Base-by-base conservation (phyloP, 2,888 invertebrate species). In the Ectemnius continuus region DNA sequence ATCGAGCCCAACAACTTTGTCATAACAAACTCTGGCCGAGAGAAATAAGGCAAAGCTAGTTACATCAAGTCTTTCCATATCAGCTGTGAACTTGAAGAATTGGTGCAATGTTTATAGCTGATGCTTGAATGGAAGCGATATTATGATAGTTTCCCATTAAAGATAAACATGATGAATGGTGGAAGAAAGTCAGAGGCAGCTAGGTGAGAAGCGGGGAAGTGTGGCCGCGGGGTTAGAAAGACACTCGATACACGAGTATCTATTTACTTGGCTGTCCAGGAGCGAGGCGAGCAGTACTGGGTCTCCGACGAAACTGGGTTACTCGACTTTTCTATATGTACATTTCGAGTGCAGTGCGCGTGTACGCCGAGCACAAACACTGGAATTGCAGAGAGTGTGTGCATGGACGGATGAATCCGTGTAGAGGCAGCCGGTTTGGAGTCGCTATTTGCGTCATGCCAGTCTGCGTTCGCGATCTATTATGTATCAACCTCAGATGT, bases 401-500 rank as follows among this genome's bases (percentile, higher is more conserved):
- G 11, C 36, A 8, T 36, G 36, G n/a, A 59, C 59, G 47, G 11
- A 28, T 48, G 20, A 13, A 4, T 8, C 8, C 56, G 48, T 48
- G 46, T 67, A 63, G 72, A 45, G 52, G 16, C 52, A 16, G 52
- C n/a, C 16, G 65, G 58, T 23, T 67, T 45, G 65, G 36, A 72
- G 68, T 59, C 47, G 69, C 79, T 83, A 82, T 86, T 85, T 74
- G 83, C 78, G 80, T 85, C 76, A 78, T 57, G 60, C 58, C 73
- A 68, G 67, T 52, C 79, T 73, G 76, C 76, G 70, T 79, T 80
- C 74, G 79, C 85, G 85, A 88, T 87, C 88, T 85, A 88, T 88
- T 88, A 87, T 87, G 85, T 85, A 88, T 88, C 86, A 84, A 84
- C 70, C 84, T 84, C 85, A 82, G 85, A 81, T 79, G 84, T 81